Percentiles rank a stretch among this genome's conserved stretches.
These are phyloP conservation scores for Torymus texanus DNA, from an alignment of 2,888 invertebrate species.

Conservation along the genomic window DNA sequence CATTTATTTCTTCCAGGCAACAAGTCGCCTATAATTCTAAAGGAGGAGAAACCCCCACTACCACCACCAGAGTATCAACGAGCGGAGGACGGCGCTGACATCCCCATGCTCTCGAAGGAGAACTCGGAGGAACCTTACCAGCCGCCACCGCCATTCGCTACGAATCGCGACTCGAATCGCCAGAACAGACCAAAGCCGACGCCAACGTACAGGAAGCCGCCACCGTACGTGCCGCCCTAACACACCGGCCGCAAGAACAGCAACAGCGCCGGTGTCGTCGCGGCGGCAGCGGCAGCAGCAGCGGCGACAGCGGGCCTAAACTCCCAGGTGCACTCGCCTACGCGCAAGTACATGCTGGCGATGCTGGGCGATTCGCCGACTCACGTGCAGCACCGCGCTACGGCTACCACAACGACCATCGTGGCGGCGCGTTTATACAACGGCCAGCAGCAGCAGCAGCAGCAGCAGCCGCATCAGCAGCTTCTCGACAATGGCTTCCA, in stretches of 20 bases:
- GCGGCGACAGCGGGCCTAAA: conserved; percentile 37
- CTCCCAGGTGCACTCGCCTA: conserved; percentile 68
- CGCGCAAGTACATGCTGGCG: conserved; percentile 73
- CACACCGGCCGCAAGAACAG: conserved; percentile 63
- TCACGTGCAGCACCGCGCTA: conserved; percentile 67
- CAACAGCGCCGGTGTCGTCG: conserved; percentile 4
- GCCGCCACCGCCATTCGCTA: conserved; percentile 91
- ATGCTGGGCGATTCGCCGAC: conserved; percentile 72
- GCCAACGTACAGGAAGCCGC: conserved; percentile 95
- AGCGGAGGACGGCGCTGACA: conserved; percentile 76
- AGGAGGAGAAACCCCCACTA: conserved; percentile 95
- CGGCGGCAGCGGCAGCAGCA: conserved; percentile 26
- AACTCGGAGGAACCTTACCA: conserved; percentile 87
- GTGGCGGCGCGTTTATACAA: conserved; percentile 39
- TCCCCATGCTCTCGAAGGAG: conserved; percentile 73
- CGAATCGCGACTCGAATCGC: conserved; percentile 83
- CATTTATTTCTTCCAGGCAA: conserved; percentile 76
- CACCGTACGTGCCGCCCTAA: conserved; percentile 98
- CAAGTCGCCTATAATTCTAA: conserved; percentile 94
- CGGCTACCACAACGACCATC: conserved; percentile 42
- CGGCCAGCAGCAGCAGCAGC: conserved; percentile 15
- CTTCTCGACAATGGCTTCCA: conserved; percentile 49
- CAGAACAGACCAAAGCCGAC: conserved; percentile 88
- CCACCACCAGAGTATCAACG: conserved; percentile 87
- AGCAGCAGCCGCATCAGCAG: too few relatives aligned